phyloP scores from a whole-genome alignment of 1,140 invertebrate genomes.

The Drosophila malerkotliana region DNA sequence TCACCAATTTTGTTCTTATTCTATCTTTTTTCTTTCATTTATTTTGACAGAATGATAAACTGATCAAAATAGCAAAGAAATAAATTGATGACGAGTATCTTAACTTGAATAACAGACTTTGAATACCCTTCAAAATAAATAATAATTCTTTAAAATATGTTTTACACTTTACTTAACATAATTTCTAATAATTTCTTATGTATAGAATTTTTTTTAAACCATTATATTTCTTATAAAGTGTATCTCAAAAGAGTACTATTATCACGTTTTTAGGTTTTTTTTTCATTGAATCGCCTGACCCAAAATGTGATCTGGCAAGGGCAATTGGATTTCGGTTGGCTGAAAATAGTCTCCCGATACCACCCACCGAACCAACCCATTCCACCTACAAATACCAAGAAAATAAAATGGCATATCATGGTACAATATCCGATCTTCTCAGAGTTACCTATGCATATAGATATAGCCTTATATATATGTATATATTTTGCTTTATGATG shows the following conservation, averaged over 20 bases:
- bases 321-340: neutral
- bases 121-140: neutral
- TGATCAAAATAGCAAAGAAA: neutral
- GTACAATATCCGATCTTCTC: conserved; percentile 10
- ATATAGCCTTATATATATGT: neutral
- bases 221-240: too few species aligned
- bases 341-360: conserved; percentile 7
- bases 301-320: conserved; percentile 26
- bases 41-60: conserved; percentile 13
- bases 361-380: neutral
- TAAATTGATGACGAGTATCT: neutral
- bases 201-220: too few species aligned
- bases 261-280: too few species aligned
- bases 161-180: too few species aligned
- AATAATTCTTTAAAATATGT: too few species aligned
- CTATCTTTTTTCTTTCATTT: conserved; percentile 4
- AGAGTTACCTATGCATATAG: neutral
- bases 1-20: neutral
- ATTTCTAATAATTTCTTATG: too few species aligned
- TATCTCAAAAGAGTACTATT: too few species aligned
- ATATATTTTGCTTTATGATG: neutral
- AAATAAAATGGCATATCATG: conserved; percentile 4
- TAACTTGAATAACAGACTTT: neutral
- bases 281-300: conserved; percentile 10
- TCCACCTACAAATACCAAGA: neutral